These are phyloP conservation scores for Galerucella pusilla DNA, from an alignment of 2,888 invertebrate species.

Conservation along the genomic window DNA sequence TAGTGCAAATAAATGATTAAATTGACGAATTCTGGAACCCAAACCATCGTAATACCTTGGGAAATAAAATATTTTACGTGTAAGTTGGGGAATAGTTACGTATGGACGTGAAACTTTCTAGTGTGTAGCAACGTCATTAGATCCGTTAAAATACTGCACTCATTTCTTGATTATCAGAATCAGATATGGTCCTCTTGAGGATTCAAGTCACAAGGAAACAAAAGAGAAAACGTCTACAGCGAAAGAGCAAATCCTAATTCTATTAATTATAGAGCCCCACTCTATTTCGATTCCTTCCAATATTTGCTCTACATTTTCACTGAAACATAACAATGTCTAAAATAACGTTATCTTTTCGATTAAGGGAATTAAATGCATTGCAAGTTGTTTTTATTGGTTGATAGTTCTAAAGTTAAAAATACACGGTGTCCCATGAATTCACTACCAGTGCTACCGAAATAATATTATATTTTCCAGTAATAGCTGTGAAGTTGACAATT, in stretches of 20 bases:
- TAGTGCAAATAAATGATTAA: too few species aligned
- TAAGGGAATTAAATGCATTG: neutral
- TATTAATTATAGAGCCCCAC: slow-evolving; percentile 50
- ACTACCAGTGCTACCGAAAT: too few species aligned
- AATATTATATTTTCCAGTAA: too few species aligned
- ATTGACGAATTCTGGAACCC: neutral
- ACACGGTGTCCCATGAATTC: neutral
- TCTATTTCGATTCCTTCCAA: slow-evolving; percentile 43
- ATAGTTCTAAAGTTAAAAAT: neutral
- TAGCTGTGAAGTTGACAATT: too few species aligned
- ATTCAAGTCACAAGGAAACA: slow-evolving; percentile 42
- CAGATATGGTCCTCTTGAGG: slow-evolving; percentile 45
- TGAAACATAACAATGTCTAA: slow-evolving; percentile 27
- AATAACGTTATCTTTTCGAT: slow-evolving; percentile 26
- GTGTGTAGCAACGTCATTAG: slow-evolving; percentile 28
- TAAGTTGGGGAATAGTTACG: neutral
- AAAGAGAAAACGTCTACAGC: slow-evolving; percentile 41
- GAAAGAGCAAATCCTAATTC: slow-evolving; percentile 53
- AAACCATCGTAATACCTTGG: neutral
- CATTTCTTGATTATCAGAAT: slow-evolving; percentile 43
- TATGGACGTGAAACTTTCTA: slow-evolving; percentile 1
- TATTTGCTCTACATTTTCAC: slow-evolving; percentile 31
- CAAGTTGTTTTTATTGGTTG: neutral
- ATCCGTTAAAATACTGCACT: slow-evolving; percentile 33
- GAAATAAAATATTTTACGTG: neutral